Evolutionary conservation across 2,113 vertebrate species (phyloP).

Genomic region (Stomatorhinus ivindoensis): DNA sequence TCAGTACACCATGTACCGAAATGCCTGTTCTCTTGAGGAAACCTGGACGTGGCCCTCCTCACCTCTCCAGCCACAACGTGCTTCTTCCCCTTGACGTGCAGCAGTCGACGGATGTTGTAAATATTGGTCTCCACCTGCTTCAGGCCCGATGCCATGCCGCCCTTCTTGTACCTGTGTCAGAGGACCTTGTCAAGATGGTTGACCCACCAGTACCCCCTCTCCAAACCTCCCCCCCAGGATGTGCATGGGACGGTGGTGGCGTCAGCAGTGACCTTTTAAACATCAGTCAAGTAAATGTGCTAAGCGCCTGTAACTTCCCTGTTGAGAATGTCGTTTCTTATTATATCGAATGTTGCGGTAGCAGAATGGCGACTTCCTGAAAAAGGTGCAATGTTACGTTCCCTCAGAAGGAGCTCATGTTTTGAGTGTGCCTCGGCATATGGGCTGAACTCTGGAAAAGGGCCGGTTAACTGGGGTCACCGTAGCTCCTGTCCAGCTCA

Average conservation of each 20-base stretch:
- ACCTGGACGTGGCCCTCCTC: slow-evolving; percentile 20
- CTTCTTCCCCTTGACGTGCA: slow-evolving; percentile 80
- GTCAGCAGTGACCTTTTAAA: not conserved
- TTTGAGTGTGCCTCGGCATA: not conserved
- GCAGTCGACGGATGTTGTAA: slow-evolving; percentile 61
- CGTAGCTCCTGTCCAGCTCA: not conserved
- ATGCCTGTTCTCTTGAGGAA: not conserved
- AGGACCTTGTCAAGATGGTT: not conserved
- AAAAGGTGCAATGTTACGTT: not conserved
- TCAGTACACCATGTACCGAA: not conserved
- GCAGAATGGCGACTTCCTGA: not conserved
- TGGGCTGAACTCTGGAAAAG: not conserved
- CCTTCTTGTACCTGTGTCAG: slow-evolving; percentile 65
- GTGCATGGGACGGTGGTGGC: not conserved
- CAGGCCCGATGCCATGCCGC: slow-evolving; percentile 72
- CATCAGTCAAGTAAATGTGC: not conserved
- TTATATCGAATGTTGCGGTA: not conserved
- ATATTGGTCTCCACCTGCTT: slow-evolving; percentile 73
- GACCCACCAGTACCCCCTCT: not conserved
- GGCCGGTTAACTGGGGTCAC: not conserved
- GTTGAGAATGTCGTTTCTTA: not conserved
- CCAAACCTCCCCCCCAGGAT: not conserved
- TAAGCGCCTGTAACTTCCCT: not conserved
- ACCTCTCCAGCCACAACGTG: slow-evolving; percentile 71
- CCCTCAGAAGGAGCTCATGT: not conserved